Evolutionary conservation across 2,888 invertebrate genomes (phyloP).

Genomic region (Dromius quadrimaculatus): DNA sequence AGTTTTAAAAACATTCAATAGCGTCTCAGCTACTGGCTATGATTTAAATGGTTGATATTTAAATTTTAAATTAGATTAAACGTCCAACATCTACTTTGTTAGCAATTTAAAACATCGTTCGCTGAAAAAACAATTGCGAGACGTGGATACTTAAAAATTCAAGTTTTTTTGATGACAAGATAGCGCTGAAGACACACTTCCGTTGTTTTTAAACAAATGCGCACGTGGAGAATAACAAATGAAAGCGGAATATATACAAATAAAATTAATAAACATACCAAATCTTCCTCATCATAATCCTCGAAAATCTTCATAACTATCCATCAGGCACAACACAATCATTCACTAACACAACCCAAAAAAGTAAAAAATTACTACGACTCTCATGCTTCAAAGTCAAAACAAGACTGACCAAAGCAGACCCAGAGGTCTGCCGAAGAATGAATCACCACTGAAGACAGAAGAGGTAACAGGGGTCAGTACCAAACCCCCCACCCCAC

Average conservation of each 20-base stretch:
- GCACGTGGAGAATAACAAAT: constrained; percentile 28
- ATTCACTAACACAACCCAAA: not conserved
- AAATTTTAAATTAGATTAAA: constrained; percentile 48
- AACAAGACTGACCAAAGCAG: not conserved
- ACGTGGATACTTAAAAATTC: constrained; percentile 30
- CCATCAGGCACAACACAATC: not conserved
- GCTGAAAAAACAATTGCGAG: constrained; percentile 25
- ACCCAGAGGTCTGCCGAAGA: not conserved
- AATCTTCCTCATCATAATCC: not conserved
- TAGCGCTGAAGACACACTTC: constrained; percentile 29
- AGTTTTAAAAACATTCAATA: constrained; percentile 8
- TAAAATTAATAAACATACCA: not conserved
- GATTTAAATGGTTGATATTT: constrained; percentile 44
- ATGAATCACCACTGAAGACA: constrained; percentile 28
- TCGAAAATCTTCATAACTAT: not conserved
- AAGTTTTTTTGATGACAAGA: constrained; percentile 31
- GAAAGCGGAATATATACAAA: not conserved
- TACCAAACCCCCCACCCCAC: not conserved
- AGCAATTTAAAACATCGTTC: constrained; percentile 13
- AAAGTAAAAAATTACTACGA: not conserved
- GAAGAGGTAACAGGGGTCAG: constrained; percentile 27
- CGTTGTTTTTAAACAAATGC: constrained; percentile 20
- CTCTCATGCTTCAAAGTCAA: too few species aligned
- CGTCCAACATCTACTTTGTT: constrained; percentile 33
- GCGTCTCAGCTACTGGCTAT: constrained; percentile 15